These are phyloP conservation scores for Beris morrisii DNA, from an alignment of 2,888 invertebrate genomes.

Conservation along the genomic window DNA sequence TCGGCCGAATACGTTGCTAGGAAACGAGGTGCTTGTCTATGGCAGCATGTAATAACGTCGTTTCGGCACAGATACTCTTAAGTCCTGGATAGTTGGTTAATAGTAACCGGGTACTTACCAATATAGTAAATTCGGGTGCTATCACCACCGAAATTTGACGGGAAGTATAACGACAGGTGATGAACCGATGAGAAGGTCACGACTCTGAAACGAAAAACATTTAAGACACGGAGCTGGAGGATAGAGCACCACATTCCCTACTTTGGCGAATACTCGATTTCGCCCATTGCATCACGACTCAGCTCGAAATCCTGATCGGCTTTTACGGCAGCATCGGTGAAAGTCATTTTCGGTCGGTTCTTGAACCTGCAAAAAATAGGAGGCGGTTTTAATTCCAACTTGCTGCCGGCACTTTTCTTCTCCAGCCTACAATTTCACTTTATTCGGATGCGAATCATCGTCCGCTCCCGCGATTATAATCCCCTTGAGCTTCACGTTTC, in stretches of 20 bases:
- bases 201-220: slow-evolving; percentile 63
- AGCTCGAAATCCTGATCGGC: slow-evolving; percentile 91
- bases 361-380: slow-evolving; percentile 69
- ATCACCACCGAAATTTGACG: slow-evolving; percentile 85
- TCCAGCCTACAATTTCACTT: slow-evolving; percentile 80
- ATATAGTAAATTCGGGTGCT: slow-evolving; percentile 88
- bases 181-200: slow-evolving; percentile 89
- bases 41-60: no score
- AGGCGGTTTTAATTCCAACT: background rate
- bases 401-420: background rate
- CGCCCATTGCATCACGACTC: slow-evolving; percentile 74
- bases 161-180: slow-evolving; percentile 89
- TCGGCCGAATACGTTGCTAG: no score
- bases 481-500: slow-evolving; percentile 93
- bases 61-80: no score
- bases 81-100: no score
- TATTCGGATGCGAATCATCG: slow-evolving; percentile 80
- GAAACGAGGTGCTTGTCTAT: no score
- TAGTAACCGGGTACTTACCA: slow-evolving; percentile 52
- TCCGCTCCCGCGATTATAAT: slow-evolving; percentile 90
- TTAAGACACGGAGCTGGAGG: background rate
- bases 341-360: slow-evolving; percentile 91
- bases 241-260: slow-evolving; percentile 54
- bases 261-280: slow-evolving; percentile 89
- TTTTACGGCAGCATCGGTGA: slow-evolving; percentile 76